phyloP scores from a whole-genome alignment of 2,888 invertebrate genomes.

The Cryptocheilus praepositus region DNA sequence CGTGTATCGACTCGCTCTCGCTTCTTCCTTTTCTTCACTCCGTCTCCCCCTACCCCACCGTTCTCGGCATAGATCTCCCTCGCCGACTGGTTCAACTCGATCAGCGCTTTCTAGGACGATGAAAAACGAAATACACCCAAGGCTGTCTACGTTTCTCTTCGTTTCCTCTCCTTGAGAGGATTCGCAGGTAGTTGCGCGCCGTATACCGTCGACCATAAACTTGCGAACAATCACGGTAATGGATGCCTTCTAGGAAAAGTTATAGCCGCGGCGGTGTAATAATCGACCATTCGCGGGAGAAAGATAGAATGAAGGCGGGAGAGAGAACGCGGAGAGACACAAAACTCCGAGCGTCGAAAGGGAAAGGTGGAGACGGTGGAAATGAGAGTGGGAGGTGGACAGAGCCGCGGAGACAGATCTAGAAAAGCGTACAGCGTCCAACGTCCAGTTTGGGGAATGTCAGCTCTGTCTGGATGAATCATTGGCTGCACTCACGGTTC shows the following conservation, averaged over 20 bases:
- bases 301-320: background rate
- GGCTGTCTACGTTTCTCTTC: slow-evolving; percentile 14
- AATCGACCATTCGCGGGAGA: slow-evolving; percentile 52
- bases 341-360: slow-evolving; percentile 1
- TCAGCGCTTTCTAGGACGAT: slow-evolving; percentile 33
- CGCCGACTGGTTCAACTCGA: slow-evolving; percentile 9
- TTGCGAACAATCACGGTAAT: slow-evolving; percentile 67
- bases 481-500: too few relatives aligned
- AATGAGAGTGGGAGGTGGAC: background rate
- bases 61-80: slow-evolving; percentile 10
- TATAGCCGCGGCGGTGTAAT: slow-evolving; percentile 61
- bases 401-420: slow-evolving; percentile 33
- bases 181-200: slow-evolving; percentile 38
- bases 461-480: too few relatives aligned
- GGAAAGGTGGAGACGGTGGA: slow-evolving; percentile 6
- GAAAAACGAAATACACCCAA: slow-evolving; percentile 39
- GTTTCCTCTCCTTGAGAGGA: slow-evolving; percentile 24
- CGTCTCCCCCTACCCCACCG: background rate
- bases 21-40: background rate
- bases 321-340: background rate
- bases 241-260: slow-evolving; percentile 66
- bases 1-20: slow-evolving; percentile 5
- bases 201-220: slow-evolving; percentile 53
- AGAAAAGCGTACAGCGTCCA: slow-evolving; percentile 17
- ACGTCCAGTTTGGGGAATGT: too few relatives aligned